These are phyloP conservation scores for Phaetusa simplex DNA, from an alignment of 2,113 vertebrate species.

Conservation along the genomic window DNA sequence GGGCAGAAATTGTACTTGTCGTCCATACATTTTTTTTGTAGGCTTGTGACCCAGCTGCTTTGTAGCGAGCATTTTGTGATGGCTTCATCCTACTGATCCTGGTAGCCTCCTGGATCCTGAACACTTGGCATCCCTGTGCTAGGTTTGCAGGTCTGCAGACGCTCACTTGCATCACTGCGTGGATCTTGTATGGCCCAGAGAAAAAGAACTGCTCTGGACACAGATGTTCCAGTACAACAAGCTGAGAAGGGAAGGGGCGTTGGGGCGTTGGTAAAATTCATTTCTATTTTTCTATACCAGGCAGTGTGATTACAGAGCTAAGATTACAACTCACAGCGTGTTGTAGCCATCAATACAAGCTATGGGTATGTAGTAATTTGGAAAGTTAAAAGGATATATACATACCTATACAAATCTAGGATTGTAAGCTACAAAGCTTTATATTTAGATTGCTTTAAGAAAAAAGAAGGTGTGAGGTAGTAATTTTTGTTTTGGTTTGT, in stretches of 20 bases:
- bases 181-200: not conserved
- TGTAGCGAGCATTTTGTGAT: not conserved
- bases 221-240: not conserved
- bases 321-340: not conserved
- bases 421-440: not conserved
- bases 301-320: not conserved
- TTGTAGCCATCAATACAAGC: not conserved
- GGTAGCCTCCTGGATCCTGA: not conserved
- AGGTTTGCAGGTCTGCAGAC: not conserved
- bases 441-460: not conserved
- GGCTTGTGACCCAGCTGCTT: not conserved
- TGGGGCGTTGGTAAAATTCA: not conserved
- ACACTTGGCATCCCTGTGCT: not conserved
- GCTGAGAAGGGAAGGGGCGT: not conserved
- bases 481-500: not conserved
- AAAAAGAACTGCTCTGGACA: not conserved
- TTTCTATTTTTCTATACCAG: not conserved
- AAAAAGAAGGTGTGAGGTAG: not conserved
- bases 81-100: not conserved
- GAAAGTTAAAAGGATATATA: not conserved
- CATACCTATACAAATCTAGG: not conserved
- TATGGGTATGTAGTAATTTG: not conserved
- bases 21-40: not conserved
- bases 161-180: not conserved
- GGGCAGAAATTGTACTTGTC: not conserved